Percentiles rank a stretch among this genome's conserved stretches.
phyloP scores from a whole-genome alignment of 2,888 invertebrate species.

The Coremacera marginata region DNA sequence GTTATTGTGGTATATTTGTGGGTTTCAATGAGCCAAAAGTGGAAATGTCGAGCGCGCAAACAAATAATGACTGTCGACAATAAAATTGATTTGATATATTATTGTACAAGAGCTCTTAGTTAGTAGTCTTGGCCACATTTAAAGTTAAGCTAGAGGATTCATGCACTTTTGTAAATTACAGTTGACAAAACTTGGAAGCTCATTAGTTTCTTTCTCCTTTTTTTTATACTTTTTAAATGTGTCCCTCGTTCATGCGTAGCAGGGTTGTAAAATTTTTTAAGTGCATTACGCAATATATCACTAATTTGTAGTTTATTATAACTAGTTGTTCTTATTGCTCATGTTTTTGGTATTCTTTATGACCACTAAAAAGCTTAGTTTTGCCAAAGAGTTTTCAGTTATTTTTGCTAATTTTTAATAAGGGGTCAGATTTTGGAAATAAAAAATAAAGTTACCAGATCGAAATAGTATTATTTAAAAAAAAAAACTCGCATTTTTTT shows the following conservation, averaged over 20 bases:
- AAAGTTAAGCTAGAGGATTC: not conserved
- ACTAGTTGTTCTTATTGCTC: not conserved
- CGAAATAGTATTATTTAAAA: too few relatives aligned
- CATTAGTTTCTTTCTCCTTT: conserved; percentile 35
- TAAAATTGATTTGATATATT: conserved; percentile 59
- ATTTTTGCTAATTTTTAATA: too few relatives aligned
- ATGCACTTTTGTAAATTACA: conserved; percentile 59
- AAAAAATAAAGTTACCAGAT: too few relatives aligned
- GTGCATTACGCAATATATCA: conserved; percentile 65
- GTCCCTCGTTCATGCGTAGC: conserved; percentile 29
- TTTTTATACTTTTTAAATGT: conserved; percentile 22
- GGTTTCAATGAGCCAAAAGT: conserved; percentile 29
- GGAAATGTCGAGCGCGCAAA: conserved; percentile 31
- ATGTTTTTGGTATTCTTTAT: not conserved
- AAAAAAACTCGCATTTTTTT: too few relatives aligned
- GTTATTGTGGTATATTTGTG: conserved; percentile 35
- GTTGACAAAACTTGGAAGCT: conserved; percentile 50
- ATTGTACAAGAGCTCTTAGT: not conserved
- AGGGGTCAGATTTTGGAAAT: too few relatives aligned
- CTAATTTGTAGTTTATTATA: conserved; percentile 32
- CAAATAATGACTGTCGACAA: conserved; percentile 43
- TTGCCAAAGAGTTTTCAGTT: too few relatives aligned
- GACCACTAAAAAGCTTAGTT: not conserved
- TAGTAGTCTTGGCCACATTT: conserved; percentile 5
- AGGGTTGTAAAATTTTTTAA: conserved; percentile 51